A percentile compares a stretch with the other conserved stretches of the same genome.
phyloP scores from a whole-genome alignment of 2,888 invertebrate genomes.

The Andrena praecox region DNA sequence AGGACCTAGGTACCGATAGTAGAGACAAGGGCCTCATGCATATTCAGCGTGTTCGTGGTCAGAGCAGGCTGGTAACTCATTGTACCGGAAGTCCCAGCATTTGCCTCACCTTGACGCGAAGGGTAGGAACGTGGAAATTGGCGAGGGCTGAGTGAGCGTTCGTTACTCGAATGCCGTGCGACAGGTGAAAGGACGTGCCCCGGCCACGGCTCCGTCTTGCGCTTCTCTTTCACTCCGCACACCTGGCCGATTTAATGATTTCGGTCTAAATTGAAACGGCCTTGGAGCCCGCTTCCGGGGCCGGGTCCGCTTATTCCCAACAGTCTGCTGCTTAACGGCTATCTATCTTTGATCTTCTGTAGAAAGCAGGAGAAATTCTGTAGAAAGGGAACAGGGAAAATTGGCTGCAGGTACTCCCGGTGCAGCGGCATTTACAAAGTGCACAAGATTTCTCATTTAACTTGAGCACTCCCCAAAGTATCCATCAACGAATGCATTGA shows the following conservation, averaged over 20 bases:
- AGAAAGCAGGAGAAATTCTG: neutral
- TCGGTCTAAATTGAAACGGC: slow-evolving; percentile 59
- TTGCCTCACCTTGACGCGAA: slow-evolving; percentile 60
- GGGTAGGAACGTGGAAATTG: slow-evolving; percentile 66
- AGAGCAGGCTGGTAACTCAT: slow-evolving; percentile 76
- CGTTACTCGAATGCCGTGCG: slow-evolving; percentile 64
- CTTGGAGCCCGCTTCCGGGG: slow-evolving; percentile 58
- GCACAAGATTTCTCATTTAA: neutral
- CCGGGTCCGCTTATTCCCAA: slow-evolving; percentile 12
- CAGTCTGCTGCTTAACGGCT: slow-evolving; percentile 7
- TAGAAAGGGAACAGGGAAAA: neutral
- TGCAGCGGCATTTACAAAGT: neutral
- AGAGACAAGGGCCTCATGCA: slow-evolving; percentile 77
- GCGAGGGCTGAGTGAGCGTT: slow-evolving; percentile 58
- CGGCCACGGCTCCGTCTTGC: slow-evolving; percentile 40
- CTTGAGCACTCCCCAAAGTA: neutral
- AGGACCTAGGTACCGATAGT: slow-evolving; percentile 76
- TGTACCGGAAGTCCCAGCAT: slow-evolving; percentile 72
- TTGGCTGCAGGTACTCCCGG: neutral
- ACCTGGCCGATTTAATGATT: slow-evolving; percentile 66
- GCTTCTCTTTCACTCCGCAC: slow-evolving; percentile 46
- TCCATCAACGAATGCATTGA: neutral
- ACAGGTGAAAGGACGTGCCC: slow-evolving; percentile 73
- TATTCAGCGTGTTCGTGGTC: slow-evolving; percentile 82
- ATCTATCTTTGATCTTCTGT: slow-evolving; percentile 17